These are phyloP conservation scores for Pyrrhosoma nymphula DNA, from an alignment of 2,888 invertebrate genomes.

Conservation along the genomic window DNA sequence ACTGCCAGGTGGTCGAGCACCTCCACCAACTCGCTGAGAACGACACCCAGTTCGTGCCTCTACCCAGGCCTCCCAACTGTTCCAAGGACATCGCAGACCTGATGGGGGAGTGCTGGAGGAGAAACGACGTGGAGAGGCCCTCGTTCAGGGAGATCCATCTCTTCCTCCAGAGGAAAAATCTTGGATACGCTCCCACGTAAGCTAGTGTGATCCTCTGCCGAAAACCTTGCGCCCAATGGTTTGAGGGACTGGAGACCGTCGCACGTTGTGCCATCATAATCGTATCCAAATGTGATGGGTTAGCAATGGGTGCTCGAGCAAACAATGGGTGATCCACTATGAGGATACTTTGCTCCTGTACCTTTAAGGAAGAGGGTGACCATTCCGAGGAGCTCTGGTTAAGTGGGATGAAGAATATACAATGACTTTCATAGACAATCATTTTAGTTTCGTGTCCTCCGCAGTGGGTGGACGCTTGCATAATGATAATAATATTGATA, in stretches of 20 bases:
- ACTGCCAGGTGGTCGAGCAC: conserved; percentile 90
- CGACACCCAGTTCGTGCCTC: conserved; percentile 77
- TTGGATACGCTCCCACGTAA: conserved; percentile 75
- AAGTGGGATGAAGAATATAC: not conserved
- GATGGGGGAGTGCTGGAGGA: conserved; percentile 82
- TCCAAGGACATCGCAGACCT: conserved; percentile 83
- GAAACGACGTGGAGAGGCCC: conserved; percentile 80
- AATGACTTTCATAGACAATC: not conserved
- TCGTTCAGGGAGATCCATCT: conserved; percentile 82
- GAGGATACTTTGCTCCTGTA: not conserved
- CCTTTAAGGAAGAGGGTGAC: not conserved
- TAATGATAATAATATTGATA: conserved; percentile 29
- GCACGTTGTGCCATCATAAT: not conserved
- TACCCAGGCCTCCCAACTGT: conserved; percentile 79
- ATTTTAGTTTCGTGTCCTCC: not conserved
- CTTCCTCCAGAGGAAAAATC: conserved; percentile 80
- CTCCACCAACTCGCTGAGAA: conserved; percentile 85
- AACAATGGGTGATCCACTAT: not conserved
- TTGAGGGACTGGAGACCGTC: not conserved
- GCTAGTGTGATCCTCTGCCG: not conserved
- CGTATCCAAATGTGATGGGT: not conserved
- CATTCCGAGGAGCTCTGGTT: not conserved
- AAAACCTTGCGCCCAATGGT: not conserved
- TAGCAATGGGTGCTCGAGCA: not conserved
- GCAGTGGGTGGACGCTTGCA: not conserved